Base-by-base conservation (phyloP, 2,888 invertebrate genomes). In the Tiliacea aurago region DNA sequence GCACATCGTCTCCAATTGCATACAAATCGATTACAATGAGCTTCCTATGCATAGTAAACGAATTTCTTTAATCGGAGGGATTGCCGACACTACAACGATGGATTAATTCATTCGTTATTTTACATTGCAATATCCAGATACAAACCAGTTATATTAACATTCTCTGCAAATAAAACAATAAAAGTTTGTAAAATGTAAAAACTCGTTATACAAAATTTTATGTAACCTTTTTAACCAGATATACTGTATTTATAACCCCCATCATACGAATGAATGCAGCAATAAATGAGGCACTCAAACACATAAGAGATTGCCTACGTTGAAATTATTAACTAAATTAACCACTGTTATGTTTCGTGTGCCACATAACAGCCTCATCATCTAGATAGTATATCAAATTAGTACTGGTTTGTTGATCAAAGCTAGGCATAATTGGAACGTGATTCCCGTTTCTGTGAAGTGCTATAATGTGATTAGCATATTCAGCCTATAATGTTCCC, bases 1-100 rank as follows among this genome's bases (percentile, higher is more conserved):
- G 43, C 43, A 62, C 23, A 3, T 18, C n/a, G n/a, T n/a, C 9
- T 47, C 5, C n/a, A 33, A n/a, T 5, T 47, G 63, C 33, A 64
- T 47, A 64, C 47, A 47, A 47, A n/a, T 64, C n/a, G 15, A 64
- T 47, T 9, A 64, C 47, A 47, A 47, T 33, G 58, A 37, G 63
- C 15, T 33, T n/a, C 33, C n/a, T 63, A 33, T 63, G 63, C 47
- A 28, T 33, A 47, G 13, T 47, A n/a, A 47, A 47, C 4, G 4
- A 20, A 9, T 13, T 20, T 20, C 1, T 28, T 28, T 28, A 28
- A 15, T 47, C 9, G 5, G 20, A 20, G 5, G 0, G 2, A 33
- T 33, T 15, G 13, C 7, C 5, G 15, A 5, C 2, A 10, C 15
- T 33, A 47, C 1, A 28, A 28, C 28, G 28, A 28, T 28, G 3